Conservation (phyloP, 2,113 vertebrate species). For the Oenanthe oenanthe region DNA sequence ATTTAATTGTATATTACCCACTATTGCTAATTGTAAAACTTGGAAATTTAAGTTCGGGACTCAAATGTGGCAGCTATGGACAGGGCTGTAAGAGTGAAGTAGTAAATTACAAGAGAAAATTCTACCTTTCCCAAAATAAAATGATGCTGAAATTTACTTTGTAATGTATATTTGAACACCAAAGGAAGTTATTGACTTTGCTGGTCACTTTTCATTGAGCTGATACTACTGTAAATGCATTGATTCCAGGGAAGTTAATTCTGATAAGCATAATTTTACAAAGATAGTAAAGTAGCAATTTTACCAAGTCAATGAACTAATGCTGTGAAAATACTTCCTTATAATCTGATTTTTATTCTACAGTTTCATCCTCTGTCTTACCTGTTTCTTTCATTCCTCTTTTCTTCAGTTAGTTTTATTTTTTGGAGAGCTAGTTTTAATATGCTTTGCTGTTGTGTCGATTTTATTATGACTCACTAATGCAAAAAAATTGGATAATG, state of each 20-base stretch:
- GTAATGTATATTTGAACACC: neutral
- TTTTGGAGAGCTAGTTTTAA: neutral
- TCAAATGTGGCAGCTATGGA: neutral
- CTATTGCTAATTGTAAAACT: neutral
- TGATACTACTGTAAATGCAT: neutral
- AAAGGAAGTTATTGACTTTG: neutral
- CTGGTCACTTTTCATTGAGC: neutral
- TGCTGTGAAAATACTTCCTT: neutral
- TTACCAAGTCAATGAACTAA: neutral
- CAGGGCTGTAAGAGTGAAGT: neutral
- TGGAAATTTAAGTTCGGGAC: neutral
- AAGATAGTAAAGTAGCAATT: neutral
- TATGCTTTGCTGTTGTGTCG: neutral
- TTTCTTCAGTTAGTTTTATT: neutral
- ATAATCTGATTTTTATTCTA: neutral
- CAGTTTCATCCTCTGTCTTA: neutral
- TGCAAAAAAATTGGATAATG: neutral
- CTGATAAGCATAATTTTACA: neutral
- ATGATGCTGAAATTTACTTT: neutral
- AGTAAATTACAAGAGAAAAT: neutral
- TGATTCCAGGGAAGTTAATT: neutral
- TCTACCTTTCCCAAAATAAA: neutral
- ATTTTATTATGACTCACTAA: neutral
- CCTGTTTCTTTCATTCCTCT: neutral
- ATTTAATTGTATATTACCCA: neutral